Evolutionary conservation across 2,797 vertebrate genomes (phyloP).

Genomic region (Argyrosomus regius): DNA sequence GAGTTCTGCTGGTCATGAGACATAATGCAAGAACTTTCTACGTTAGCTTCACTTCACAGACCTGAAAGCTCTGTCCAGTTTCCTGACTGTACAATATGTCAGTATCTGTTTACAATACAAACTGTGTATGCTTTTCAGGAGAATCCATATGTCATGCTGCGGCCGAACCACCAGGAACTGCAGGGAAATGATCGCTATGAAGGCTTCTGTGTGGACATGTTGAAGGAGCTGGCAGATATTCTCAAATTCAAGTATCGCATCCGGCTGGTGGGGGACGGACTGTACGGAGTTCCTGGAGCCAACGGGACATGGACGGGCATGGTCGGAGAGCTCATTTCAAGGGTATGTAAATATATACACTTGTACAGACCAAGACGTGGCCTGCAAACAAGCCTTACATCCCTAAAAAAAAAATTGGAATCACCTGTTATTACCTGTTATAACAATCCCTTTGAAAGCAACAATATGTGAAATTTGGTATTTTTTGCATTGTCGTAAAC

Average conservation of each 20-base stretch:
- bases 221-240: slow-evolving; percentile 95
- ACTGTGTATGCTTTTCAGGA: slow-evolving; percentile 87
- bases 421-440: too few relatives aligned
- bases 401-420: too few relatives aligned
- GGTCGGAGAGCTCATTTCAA: slow-evolving; percentile 97
- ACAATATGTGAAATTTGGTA: too few relatives aligned
- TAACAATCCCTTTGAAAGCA: too few relatives aligned
- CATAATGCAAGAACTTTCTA: too few relatives aligned
- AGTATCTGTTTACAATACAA: background rate
- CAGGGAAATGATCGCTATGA: slow-evolving; percentile 96
- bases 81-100: background rate
- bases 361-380: background rate
- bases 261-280: slow-evolving; percentile 93
- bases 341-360: slow-evolving; percentile 81
- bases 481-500: too few relatives aligned
- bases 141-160: slow-evolving; percentile 98
- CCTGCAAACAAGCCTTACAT: slow-evolving; percentile 2
- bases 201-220: slow-evolving; percentile 98
- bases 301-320: slow-evolving; percentile 98
- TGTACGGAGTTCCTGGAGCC: slow-evolving; percentile 94
- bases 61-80: background rate
- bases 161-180: slow-evolving; percentile 93
- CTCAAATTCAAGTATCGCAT: slow-evolving; percentile 98
- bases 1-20: too few relatives aligned
- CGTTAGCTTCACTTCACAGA: too few relatives aligned